These are phyloP conservation scores for Pecten maximus DNA, from an alignment of 2,888 invertebrate genomes.

Conservation along the genomic window DNA sequence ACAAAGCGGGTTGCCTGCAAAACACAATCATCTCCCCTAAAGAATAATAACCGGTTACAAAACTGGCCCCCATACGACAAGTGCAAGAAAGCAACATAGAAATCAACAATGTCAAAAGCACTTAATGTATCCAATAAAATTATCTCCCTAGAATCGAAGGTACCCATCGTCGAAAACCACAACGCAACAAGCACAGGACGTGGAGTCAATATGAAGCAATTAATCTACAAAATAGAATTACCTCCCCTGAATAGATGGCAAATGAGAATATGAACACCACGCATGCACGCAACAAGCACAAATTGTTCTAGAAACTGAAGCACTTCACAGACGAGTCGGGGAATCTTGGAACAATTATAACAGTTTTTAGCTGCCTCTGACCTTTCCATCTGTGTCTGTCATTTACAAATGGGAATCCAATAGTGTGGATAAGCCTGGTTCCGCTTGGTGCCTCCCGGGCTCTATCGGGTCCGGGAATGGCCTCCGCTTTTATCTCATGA, in stretches of 20 bases:
- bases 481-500: conserved; percentile 14
- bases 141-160: background rate
- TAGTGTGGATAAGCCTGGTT: background rate
- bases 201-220: background rate
- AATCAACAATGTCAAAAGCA: background rate
- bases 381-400: conserved; percentile 32
- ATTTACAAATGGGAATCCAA: conserved; percentile 29
- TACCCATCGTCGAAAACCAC: background rate
- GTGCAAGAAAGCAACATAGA: background rate
- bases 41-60: background rate
- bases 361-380: conserved; percentile 15
- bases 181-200: background rate
- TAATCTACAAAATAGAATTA: background rate
- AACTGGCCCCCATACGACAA: background rate
- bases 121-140: background rate
- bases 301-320: background rate
- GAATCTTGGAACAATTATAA: conserved; percentile 30
- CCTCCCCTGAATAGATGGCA: background rate
- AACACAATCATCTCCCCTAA: background rate
- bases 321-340: background rate
- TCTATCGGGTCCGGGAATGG: conserved; percentile 3
- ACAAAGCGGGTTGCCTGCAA: background rate
- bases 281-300: background rate
- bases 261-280: background rate
- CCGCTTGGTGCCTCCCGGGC: background rate